Evolutionary conservation across 2,113 vertebrate genomes (phyloP).

Genomic region (Gnathonemus longibarbis): DNA sequence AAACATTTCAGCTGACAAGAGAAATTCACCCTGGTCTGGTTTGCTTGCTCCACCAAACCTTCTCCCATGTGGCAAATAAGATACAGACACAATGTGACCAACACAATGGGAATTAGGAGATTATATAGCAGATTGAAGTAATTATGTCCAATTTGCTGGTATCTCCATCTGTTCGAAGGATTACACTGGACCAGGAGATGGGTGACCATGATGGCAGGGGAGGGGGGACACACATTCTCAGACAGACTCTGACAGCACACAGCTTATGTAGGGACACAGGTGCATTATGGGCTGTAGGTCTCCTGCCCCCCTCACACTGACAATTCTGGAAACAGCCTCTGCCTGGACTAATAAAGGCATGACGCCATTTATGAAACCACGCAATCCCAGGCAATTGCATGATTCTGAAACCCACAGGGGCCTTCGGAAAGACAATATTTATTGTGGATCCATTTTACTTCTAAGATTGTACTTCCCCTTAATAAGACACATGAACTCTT

Average conservation of each 20-base stretch:
- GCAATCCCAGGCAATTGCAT: not conserved
- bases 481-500: not conserved
- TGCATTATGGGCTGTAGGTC: not conserved
- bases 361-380: not conserved
- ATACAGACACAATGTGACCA: not conserved
- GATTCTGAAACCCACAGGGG: not conserved
- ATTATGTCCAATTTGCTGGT: conserved; percentile 55
- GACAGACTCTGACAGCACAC: not conserved
- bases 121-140: conserved; percentile 54
- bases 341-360: not conserved
- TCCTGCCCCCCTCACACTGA: not conserved
- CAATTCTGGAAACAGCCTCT: not conserved
- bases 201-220: too few species aligned
- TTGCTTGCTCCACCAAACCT: not conserved
- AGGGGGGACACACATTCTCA: not conserved
- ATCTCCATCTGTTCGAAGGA: conserved; percentile 55
- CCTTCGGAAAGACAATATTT: not conserved
- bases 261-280: not conserved
- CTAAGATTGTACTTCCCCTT: not conserved
- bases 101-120: conserved; percentile 47
- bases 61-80: not conserved
- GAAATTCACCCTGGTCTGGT: not conserved
- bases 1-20: conserved; percentile 11
- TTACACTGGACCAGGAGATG: conserved; percentile 27
- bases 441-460: not conserved